These are phyloP conservation scores for Gobio occitaniae DNA, from an alignment of 2,797 vertebrate genomes.

Conservation along the genomic window DNA sequence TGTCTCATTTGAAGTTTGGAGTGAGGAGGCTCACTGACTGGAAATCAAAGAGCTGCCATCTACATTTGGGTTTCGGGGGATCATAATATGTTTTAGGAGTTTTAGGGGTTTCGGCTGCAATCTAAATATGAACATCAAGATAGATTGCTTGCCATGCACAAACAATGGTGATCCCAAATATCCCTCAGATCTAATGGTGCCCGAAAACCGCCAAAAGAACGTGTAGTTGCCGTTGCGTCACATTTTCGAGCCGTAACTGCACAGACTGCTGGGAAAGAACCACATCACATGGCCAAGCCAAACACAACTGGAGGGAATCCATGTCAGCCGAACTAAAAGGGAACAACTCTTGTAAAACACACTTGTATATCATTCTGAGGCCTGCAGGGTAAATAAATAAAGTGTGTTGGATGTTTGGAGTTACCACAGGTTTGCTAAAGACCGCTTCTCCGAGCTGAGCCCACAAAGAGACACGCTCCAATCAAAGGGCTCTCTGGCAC, in stretches of 20 bases:
- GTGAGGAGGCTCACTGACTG: slow-evolving; percentile 72
- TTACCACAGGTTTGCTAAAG: slow-evolving; percentile 28
- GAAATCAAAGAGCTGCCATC: slow-evolving; percentile 79
- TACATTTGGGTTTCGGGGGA: slow-evolving; percentile 70
- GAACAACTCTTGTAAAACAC: slow-evolving; percentile 40
- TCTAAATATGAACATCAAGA: slow-evolving; percentile 55
- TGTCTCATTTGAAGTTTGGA: slow-evolving; percentile 80
- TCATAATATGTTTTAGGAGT: slow-evolving; percentile 70
- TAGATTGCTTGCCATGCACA: slow-evolving; percentile 52
- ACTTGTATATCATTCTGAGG: slow-evolving; percentile 51
- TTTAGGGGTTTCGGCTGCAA: slow-evolving; percentile 65
- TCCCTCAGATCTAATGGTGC: slow-evolving; percentile 39
- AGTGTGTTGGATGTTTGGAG: slow-evolving; percentile 47
- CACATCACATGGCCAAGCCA: slow-evolving; percentile 21
- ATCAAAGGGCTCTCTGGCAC: slow-evolving; percentile 68
- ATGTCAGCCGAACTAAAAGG: slow-evolving; percentile 44
- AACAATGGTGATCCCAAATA: slow-evolving; percentile 50
- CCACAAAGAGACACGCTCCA: slow-evolving; percentile 60
- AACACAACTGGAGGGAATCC: slow-evolving; percentile 38
- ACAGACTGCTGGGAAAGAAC: slow-evolving; percentile 15
- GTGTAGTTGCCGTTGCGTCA: slow-evolving; percentile 6
- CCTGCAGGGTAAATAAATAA: slow-evolving; percentile 55
- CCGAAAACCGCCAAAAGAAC: slow-evolving; percentile 7
- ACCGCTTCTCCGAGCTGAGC: slow-evolving; percentile 2
- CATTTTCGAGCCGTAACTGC: neutral